Evolutionary conservation across 2,797 vertebrate species (phyloP).

Genomic region (Setipinna tenuifilis): DNA sequence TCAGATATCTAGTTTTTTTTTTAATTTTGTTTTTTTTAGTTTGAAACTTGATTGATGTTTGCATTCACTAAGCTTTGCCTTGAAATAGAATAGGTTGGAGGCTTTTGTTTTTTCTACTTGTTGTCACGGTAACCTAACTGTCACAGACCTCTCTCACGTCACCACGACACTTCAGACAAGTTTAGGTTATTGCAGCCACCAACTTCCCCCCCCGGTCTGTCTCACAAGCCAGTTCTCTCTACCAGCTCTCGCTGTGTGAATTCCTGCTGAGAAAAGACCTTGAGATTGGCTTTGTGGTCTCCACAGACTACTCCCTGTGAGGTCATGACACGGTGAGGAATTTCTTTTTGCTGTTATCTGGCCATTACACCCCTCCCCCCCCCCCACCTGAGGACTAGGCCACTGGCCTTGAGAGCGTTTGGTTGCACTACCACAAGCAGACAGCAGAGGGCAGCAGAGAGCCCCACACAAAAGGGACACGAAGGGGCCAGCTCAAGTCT

Average conservation of each 20-base stretch:
- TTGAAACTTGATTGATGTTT: constrained; percentile 51
- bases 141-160: not conserved
- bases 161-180: not conserved
- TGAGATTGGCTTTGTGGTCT: constrained; percentile 8
- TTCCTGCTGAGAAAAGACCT: constrained; percentile 10
- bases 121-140: not conserved
- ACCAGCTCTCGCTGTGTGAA: not conserved
- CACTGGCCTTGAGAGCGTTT: not conserved
- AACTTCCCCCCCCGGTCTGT: not conserved
- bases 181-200: not conserved
- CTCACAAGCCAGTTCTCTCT: not conserved
- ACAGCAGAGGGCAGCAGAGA: not conserved
- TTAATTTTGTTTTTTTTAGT: constrained; percentile 18
- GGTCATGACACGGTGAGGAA: not conserved
- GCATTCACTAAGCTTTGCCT: constrained; percentile 66
- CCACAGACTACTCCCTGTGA: not conserved
- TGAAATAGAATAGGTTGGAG: constrained; percentile 39
- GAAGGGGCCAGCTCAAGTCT: not conserved
- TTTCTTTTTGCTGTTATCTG: not conserved
- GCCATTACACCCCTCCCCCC: not conserved
- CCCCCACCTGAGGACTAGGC: not conserved
- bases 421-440: not conserved
- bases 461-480: not conserved
- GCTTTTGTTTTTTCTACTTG: constrained; percentile 2
- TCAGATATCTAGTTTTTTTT: constrained; percentile 38